These are phyloP conservation scores for Synodontis membranacea DNA, from an alignment of 2,113 vertebrate species.

Conservation along the genomic window DNA sequence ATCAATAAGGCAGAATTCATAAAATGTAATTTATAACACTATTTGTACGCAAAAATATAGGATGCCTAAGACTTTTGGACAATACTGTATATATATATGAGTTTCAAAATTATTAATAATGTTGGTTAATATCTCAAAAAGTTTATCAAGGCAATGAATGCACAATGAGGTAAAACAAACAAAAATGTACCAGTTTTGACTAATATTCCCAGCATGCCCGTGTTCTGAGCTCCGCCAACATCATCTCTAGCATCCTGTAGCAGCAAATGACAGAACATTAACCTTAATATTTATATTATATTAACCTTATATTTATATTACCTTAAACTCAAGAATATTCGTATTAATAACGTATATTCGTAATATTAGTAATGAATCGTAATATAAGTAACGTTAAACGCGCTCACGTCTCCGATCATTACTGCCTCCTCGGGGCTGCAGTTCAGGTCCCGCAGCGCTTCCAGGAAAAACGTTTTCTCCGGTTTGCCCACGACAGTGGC, in stretches of 20 bases:
- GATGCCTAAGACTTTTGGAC: too few species aligned
- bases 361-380: too few species aligned
- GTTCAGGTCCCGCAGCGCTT: constrained; percentile 77
- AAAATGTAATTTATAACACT: too few species aligned
- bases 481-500: constrained; percentile 93
- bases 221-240: constrained; percentile 86
- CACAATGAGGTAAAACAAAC: background rate
- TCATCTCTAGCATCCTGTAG: constrained; percentile 91
- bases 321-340: background rate
- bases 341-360: background rate
- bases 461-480: constrained; percentile 85
- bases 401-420: constrained; percentile 95
- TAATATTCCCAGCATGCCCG: constrained; percentile 90
- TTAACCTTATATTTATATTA: background rate
- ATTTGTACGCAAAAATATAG: too few species aligned
- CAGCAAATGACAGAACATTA: background rate
- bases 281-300: too few species aligned
- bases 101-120: too few species aligned
- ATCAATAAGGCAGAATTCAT: too few species aligned
- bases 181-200: constrained; percentile 85
- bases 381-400: too few species aligned
- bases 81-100: too few species aligned
- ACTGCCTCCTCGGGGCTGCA: constrained; percentile 78
- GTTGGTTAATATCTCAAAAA: background rate
- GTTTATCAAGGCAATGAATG: background rate